Evolutionary conservation across 2,113 vertebrate genomes (phyloP), one percentile per base, ranked within the genome.

Genomic region (Aramus guarauna): DNA sequence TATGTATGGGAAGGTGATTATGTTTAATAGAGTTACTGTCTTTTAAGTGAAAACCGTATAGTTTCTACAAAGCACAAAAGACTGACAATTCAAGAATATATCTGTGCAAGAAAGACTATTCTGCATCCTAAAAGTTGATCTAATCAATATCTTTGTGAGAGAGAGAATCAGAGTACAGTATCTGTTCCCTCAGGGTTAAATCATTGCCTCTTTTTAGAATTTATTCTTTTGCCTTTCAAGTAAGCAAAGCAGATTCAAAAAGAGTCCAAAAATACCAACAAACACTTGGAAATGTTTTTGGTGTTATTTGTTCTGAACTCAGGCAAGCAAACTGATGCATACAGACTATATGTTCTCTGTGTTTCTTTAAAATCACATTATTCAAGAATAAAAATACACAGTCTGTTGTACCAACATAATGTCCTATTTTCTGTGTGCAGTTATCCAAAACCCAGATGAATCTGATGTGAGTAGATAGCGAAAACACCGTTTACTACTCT

Each of bases 401-500:
- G 27, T 83, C n/a, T 94, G 34, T 86, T 94, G n/a, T n/a, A 89
- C 47, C 39, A 82, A 63, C 53, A 30, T 60, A 39, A 23, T 87
- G 16, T 23, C 23, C 47, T 93, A 7, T 87, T 94, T 96, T 58
- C 47, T 94, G 27, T 75, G 17, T 84, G 47, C 77, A 89, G 74
- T 88, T 92, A 82, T 39, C 85, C 53, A 56, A 85, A 89, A 85
- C 45, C 6, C 48, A 69, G 55, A 73, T 73, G 30, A 94, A 87
- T 85, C 90, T 75, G 17, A 66, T 91, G 11, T 68, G 62, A 39
- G n/a, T 79, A 50, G 55, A 76, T 21, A 94, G 66, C 86, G 36
- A 91, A 78, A 96, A 76, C 16, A 81, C 17, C 10, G 30, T 93
- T 94, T 96, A 62, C 39, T 78, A 45, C 96, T 96, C 95, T 88